These are phyloP conservation scores for Scaptomyza tumidula DNA, from an alignment of 2,888 invertebrate species.

Conservation along the genomic window DNA sequence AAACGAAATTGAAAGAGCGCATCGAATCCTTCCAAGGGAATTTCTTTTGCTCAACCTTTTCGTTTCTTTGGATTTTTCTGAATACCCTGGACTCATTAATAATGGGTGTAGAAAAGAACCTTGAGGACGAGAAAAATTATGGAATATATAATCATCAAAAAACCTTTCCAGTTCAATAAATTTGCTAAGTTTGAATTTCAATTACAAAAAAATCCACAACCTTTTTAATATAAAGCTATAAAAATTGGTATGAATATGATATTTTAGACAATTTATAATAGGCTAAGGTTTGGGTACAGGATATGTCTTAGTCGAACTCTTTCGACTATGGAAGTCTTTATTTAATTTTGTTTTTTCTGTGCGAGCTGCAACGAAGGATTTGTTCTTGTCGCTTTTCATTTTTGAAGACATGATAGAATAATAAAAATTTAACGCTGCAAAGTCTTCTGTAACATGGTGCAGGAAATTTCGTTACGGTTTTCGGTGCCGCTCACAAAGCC, in stretches of 20 bases:
- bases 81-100: conserved; percentile 2
- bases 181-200: too few relatives aligned
- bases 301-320: background rate
- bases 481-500: conserved; percentile 51
- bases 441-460: conserved; percentile 10
- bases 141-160: background rate
- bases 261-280: too few relatives aligned
- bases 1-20: conserved; percentile 65
- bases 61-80: background rate
- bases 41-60: conserved; percentile 24
- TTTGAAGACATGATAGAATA: conserved; percentile 27
- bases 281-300: background rate
- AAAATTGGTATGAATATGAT: background rate
- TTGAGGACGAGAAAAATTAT: background rate
- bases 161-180: background rate
- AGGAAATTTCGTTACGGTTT: conserved; percentile 19
- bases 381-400: conserved; percentile 40
- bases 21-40: conserved; percentile 28
- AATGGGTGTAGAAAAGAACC: background rate
- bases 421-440: conserved; percentile 41
- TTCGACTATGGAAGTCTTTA: background rate
- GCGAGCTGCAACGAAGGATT: conserved; percentile 32
- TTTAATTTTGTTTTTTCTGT: conserved; percentile 11
- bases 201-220: too few relatives aligned
- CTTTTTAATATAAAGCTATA: background rate